Conservation (phyloP, 2,797 vertebrate species). For the Rhadinocentrus ornatus region DNA sequence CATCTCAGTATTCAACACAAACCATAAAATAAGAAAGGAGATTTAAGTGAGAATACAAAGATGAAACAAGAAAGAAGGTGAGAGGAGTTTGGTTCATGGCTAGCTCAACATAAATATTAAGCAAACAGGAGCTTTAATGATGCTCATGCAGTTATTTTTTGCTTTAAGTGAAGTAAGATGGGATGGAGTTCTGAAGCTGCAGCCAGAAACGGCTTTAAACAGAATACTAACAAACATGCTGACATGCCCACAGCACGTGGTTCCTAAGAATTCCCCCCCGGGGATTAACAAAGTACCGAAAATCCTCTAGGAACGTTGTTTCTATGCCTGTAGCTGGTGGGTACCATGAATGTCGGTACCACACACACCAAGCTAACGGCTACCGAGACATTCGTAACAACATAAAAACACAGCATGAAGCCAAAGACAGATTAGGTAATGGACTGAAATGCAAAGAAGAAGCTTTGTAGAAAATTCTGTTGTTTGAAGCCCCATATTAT, state of each 20-base stretch:
- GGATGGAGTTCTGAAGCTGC: not conserved
- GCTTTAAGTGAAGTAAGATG: not conserved
- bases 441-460: no score
- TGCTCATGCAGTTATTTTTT: not conserved
- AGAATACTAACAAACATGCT: not conserved
- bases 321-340: no score
- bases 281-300: no score
- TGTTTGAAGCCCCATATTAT: no score
- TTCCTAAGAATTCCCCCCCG: no score
- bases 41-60: conserved; percentile 1
- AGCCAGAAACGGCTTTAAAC: not conserved
- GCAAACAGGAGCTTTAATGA: conserved; percentile 5
- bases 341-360: no score
- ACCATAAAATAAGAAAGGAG: conserved; percentile 1
- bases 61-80: not conserved
- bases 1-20: conserved; percentile 19
- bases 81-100: not conserved
- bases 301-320: no score
- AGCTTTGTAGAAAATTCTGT: no score
- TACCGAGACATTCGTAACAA: no score
- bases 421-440: no score
- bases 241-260: not conserved
- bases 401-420: no score
- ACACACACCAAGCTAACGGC: no score
- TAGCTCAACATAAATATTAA: not conserved